Evolutionary conservation across 2,113 vertebrate species (phyloP).

Genomic region (Pollimyrus isidori): DNA sequence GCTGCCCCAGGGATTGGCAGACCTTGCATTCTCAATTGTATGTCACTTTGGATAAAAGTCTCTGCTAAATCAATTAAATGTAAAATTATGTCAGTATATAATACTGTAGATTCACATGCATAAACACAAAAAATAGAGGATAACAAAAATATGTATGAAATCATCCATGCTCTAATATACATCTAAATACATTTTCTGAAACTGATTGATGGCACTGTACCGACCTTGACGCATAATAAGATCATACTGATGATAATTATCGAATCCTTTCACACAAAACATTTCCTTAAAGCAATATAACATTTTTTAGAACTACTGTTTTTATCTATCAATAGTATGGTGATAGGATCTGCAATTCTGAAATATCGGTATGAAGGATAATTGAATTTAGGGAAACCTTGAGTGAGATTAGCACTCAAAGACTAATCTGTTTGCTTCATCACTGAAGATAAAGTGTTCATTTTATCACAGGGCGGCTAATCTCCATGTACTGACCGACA

Average conservation of each 20-base stretch:
- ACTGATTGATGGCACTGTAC: neutral
- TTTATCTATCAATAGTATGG: neutral
- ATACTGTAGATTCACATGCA: neutral
- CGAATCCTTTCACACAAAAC: neutral
- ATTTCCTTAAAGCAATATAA: neutral
- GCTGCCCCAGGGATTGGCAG: neutral
- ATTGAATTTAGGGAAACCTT: neutral
- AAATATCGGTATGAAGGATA: neutral
- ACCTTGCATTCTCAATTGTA: neutral
- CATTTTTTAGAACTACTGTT: neutral
- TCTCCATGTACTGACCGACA: neutral
- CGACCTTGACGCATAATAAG: neutral
- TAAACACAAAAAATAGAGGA: neutral
- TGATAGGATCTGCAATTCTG: neutral
- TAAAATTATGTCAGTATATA: neutral
- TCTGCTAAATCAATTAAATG: neutral
- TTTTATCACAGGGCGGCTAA: neutral
- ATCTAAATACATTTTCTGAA: neutral
- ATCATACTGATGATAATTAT: neutral
- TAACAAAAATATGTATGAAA: neutral
- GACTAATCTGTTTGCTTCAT: neutral
- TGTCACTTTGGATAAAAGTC: neutral
- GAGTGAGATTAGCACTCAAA: neutral
- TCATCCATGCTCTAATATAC: neutral
- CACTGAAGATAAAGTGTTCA: neutral